phyloP scores from a whole-genome alignment of 2,113 vertebrate species.

The Synchiropus splendidus region DNA sequence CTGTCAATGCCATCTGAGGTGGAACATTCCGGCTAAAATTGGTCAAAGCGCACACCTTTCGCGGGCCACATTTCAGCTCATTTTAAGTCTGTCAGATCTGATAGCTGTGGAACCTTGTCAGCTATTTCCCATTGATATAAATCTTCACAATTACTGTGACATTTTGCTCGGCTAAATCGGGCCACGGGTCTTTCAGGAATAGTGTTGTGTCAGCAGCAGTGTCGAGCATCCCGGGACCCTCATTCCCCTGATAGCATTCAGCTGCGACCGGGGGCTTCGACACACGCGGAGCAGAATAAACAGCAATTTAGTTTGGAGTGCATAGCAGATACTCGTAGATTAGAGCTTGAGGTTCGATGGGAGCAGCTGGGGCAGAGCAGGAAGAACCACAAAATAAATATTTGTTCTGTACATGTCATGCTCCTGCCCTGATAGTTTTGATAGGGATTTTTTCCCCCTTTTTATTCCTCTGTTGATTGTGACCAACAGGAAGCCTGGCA shows the following conservation, averaged over 20 bases:
- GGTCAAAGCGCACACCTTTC: constrained; percentile 53
- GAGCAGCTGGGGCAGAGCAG: constrained; percentile 38
- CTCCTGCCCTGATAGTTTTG: constrained; percentile 32
- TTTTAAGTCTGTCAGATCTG: constrained; percentile 68
- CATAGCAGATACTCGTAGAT: constrained; percentile 57
- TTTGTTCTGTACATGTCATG: constrained; percentile 36
- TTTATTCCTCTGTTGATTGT: background rate
- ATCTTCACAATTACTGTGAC: constrained; percentile 69
- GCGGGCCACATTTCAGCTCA: constrained; percentile 55
- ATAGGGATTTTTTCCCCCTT: constrained; percentile 33
- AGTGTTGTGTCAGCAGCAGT: constrained; percentile 60
- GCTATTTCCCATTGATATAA: constrained; percentile 69
- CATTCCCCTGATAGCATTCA: constrained; percentile 56
- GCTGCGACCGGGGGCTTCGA: constrained; percentile 34
- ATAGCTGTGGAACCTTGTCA: constrained; percentile 62
- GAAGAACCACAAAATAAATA: constrained; percentile 56
- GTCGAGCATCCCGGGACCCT: constrained; percentile 51
- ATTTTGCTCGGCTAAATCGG: constrained; percentile 64
- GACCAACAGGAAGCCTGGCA: background rate
- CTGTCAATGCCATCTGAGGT: constrained; percentile 36
- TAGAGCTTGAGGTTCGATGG: constrained; percentile 50
- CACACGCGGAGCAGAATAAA: constrained; percentile 57
- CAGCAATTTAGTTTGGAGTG: constrained; percentile 61
- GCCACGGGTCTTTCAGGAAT: constrained; percentile 57
- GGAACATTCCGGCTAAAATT: constrained; percentile 39